Evolutionary conservation across 2,797 vertebrate species (phyloP).

Genomic region (Nasua narica): DNA sequence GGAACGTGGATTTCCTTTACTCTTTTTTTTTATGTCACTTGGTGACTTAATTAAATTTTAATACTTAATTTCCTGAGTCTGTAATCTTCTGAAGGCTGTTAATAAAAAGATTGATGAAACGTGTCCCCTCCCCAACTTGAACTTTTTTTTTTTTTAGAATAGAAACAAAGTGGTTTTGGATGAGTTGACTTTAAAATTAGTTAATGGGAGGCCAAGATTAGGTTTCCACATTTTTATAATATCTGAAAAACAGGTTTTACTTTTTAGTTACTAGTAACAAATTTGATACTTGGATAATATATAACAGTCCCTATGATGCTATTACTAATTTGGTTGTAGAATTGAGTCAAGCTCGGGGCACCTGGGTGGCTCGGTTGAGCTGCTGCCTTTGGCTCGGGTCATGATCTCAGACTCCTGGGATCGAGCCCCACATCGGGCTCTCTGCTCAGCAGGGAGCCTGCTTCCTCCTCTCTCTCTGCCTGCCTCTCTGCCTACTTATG

Average conservation of each 20-base stretch:
- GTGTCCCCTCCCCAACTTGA: background rate
- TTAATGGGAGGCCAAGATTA: background rate
- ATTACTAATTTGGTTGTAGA: background rate
- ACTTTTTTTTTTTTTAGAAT: background rate
- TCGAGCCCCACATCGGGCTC: too few relatives aligned
- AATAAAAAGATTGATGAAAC: slow-evolving; percentile 23
- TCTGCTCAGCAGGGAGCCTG: too few relatives aligned
- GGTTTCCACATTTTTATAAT: background rate
- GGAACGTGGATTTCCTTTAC: background rate
- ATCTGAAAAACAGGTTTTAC: background rate
- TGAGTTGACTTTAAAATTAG: slow-evolving; percentile 13
- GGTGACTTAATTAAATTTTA: slow-evolving; percentile 50
- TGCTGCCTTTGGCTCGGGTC: too few relatives aligned
- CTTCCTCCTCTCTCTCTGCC: too few relatives aligned
- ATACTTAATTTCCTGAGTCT: slow-evolving; percentile 26
- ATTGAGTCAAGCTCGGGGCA: background rate
- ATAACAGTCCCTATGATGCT: too few relatives aligned
- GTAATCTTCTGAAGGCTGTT: slow-evolving; percentile 13
- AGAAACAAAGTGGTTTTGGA: background rate
- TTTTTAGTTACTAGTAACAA: background rate
- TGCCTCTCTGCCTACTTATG: too few relatives aligned
- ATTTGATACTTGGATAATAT: background rate
- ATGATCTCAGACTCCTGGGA: too few relatives aligned
- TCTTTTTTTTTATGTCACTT: background rate
- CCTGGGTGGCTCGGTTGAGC: too few relatives aligned